A percentile compares a stretch with the other conserved stretches of the same genome.
Conservation (phyloP, 1,140 invertebrate genomes). For the Lordiphosa clarofinis region DNA sequence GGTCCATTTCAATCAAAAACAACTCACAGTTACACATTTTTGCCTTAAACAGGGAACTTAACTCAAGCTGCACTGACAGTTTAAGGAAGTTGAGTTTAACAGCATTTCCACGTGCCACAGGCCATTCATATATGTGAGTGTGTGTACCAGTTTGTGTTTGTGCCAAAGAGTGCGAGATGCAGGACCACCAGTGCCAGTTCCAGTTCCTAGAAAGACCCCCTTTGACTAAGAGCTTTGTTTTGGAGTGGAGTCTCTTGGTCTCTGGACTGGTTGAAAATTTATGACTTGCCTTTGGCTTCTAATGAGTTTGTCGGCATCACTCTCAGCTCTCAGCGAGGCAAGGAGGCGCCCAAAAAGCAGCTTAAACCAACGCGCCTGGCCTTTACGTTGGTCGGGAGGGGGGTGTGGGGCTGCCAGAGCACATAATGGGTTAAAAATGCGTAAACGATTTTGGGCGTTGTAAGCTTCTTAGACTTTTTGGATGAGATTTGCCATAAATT, state of each 20-base stretch:
- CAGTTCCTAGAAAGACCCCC: constrained; percentile 12
- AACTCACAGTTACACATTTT: too few relatives aligned
- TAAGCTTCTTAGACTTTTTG: constrained; percentile 72
- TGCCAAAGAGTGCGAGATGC: not conserved
- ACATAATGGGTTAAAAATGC: constrained; percentile 71
- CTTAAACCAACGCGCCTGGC: constrained; percentile 29
- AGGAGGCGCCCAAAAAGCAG: constrained; percentile 33
- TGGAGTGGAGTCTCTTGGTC: constrained; percentile 22
- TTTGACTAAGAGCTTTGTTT: constrained; percentile 4
- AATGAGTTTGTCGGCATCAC: constrained; percentile 75
- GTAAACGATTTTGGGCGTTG: constrained; percentile 68
- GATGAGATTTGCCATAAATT: constrained; percentile 73
- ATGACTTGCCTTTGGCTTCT: constrained; percentile 70
- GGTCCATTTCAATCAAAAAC: too few relatives aligned
- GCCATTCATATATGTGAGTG: constrained; percentile 17
- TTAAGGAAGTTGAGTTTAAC: constrained; percentile 56
- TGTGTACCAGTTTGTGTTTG: constrained; percentile 1
- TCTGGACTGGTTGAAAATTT: constrained; percentile 63
- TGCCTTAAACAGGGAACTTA: too few relatives aligned
- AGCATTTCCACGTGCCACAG: constrained; percentile 49
- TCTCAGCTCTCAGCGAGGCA: constrained; percentile 39
- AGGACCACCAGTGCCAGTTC: not conserved
- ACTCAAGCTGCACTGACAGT: constrained; percentile 30
- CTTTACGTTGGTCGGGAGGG: constrained; percentile 2
- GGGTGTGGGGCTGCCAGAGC: constrained; percentile 1